Percentiles rank a stretch among this genome's conserved stretches.
phyloP scores from a whole-genome alignment of 2,888 invertebrate genomes.

The Himalopsyche anomala region DNA sequence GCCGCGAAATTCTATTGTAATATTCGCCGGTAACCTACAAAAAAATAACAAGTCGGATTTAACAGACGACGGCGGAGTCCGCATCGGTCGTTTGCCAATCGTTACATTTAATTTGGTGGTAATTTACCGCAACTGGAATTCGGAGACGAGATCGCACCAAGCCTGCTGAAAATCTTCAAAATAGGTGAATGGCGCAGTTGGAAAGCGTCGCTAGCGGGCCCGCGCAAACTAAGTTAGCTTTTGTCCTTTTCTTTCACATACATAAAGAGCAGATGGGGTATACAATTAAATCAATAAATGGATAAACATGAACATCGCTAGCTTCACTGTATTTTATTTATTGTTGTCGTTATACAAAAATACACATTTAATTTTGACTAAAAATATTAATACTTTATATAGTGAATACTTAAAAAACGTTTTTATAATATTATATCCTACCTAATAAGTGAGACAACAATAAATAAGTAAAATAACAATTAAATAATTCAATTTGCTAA shows the following conservation, averaged over 20 bases:
- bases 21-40: conserved; percentile 42
- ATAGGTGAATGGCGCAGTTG: neutral
- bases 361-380: neutral
- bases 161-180: conserved; percentile 31
- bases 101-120: conserved; percentile 13
- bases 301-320: conserved; percentile 29
- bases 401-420: too few relatives aligned
- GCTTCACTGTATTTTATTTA: neutral
- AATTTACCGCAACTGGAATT: conserved; percentile 42
- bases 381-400: too few relatives aligned
- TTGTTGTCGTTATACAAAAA: neutral
- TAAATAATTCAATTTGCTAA: too few relatives aligned
- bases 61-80: conserved; percentile 22
- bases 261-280: neutral
- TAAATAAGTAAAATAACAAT: too few relatives aligned
- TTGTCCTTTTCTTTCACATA: neutral
- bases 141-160: conserved; percentile 28
- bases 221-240: neutral
- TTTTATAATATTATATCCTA: too few relatives aligned
- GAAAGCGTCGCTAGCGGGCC: conserved; percentile 9
- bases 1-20: conserved; percentile 39
- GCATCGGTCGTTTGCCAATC: conserved; percentile 7
- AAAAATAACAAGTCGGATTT: neutral
- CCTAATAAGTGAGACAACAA: too few relatives aligned
- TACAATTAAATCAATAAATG: conserved; percentile 7